Percentiles rank a stretch among this genome's conserved stretches.
Evolutionary conservation across 2,797 vertebrate genomes (phyloP).

Genomic region (Rhodeus uyekii): DNA sequence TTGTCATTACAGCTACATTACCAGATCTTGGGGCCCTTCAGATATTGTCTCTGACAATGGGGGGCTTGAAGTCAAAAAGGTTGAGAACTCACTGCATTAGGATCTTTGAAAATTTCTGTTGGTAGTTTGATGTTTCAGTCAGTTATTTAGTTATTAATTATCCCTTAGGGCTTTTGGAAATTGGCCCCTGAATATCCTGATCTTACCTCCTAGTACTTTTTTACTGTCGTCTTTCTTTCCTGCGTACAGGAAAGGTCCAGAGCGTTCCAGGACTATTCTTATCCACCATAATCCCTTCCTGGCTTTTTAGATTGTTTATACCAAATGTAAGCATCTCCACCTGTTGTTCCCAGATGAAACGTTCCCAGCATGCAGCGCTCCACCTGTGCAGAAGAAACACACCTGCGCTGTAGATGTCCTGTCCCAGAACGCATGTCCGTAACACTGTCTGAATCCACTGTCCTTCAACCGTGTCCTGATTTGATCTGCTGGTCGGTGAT

Average conservation of each 20-base stretch:
- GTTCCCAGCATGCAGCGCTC: not conserved
- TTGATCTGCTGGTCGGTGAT: slow-evolving; percentile 33
- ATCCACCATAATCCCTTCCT: slow-evolving; percentile 7
- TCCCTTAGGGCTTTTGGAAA: not conserved
- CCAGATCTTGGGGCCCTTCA: too few relatives aligned
- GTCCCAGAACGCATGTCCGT: not conserved
- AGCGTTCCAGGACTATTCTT: slow-evolving; percentile 28
- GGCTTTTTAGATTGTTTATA: slow-evolving; percentile 31
- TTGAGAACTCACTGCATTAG: too few relatives aligned
- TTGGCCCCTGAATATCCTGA: not conserved
- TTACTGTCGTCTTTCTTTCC: slow-evolving; percentile 23
- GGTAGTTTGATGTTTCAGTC: too few relatives aligned
- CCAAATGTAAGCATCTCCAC: slow-evolving; percentile 38
- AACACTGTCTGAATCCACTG: slow-evolving; percentile 21
- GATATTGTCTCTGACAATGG: too few relatives aligned
- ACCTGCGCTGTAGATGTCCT: slow-evolving; percentile 15
- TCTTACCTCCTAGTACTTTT: slow-evolving; percentile 27
- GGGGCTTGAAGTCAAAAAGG: too few relatives aligned
- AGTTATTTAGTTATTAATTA: not conserved
- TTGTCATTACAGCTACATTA: too few relatives aligned
- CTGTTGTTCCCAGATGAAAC: slow-evolving; percentile 13
- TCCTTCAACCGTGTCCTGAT: slow-evolving; percentile 23
- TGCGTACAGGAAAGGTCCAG: slow-evolving; percentile 12
- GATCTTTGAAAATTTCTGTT: not conserved
- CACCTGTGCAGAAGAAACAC: not conserved